These are phyloP conservation scores for Sitophilus oryzae DNA, from an alignment of 1,140 invertebrate genomes.

Conservation along the genomic window DNA sequence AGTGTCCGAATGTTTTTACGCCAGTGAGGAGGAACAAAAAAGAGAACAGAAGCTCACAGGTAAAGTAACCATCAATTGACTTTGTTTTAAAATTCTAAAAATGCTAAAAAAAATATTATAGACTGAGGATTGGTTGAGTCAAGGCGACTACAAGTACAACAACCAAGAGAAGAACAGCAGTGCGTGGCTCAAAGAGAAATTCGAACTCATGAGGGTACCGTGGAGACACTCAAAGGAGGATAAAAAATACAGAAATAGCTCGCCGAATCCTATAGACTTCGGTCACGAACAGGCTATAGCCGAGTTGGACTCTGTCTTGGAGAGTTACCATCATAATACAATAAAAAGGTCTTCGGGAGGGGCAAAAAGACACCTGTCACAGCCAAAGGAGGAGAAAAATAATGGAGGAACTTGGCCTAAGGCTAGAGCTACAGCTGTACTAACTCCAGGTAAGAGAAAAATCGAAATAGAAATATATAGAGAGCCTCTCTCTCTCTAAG, in stretches of 20 bases:
- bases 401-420: slow-evolving; percentile 93
- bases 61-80: too few species aligned
- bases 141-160: slow-evolving; percentile 25
- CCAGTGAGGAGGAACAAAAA: slow-evolving; percentile 49
- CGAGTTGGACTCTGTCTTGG: slow-evolving; percentile 79
- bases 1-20: slow-evolving; percentile 43
- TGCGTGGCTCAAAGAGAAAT: slow-evolving; percentile 48
- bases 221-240: slow-evolving; percentile 52
- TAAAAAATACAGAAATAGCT: slow-evolving; percentile 49
- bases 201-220: slow-evolving; percentile 48
- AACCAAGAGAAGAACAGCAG: slow-evolving; percentile 46
- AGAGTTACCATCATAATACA: slow-evolving; percentile 56
- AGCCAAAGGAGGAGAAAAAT: slow-evolving; percentile 53
- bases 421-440: slow-evolving; percentile 52
- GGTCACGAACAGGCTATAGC: slow-evolving; percentile 70
- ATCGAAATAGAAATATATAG: neutral
- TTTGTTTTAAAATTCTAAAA: too few species aligned
- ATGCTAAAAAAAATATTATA: neutral
- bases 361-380: slow-evolving; percentile 22
- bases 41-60: slow-evolving; percentile 59
- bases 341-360: slow-evolving; percentile 49
- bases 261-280: slow-evolving; percentile 37
- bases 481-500: too few species aligned
- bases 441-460: slow-evolving; percentile 25
- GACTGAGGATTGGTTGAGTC: slow-evolving; percentile 27